phyloP scores from a whole-genome alignment of 2,888 invertebrate genomes.

The Cylindroiulus punctatus region DNA sequence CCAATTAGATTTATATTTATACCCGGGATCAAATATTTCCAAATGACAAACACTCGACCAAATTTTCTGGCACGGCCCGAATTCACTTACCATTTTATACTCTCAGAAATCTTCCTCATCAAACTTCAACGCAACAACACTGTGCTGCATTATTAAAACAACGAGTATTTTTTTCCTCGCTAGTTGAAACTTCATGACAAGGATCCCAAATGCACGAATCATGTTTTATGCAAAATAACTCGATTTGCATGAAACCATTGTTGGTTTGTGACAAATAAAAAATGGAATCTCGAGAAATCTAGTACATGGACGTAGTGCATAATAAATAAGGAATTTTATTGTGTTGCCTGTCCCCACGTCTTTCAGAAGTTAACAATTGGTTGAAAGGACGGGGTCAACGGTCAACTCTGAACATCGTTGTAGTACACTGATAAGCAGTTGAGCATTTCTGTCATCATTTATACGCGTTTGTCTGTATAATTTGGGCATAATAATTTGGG shows the following conservation, averaged over 20 bases:
- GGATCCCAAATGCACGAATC: constrained; percentile 33
- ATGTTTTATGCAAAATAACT: constrained; percentile 17
- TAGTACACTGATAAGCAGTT: neutral
- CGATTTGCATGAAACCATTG: constrained; percentile 36
- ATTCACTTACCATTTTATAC: neutral
- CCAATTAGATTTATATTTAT: constrained; percentile 20
- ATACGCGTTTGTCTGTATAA: neutral
- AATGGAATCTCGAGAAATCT: constrained; percentile 3
- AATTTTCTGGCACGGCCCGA: constrained; percentile 3
- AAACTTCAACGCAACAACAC: neutral
- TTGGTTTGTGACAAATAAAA: neutral
- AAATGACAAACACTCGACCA: constrained; percentile 11
- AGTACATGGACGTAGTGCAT: neutral
- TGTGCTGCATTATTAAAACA: neutral
- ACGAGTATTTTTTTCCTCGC: neutral
- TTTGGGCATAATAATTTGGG: constrained; percentile 35
- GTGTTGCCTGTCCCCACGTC: neutral
- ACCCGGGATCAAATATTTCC: neutral
- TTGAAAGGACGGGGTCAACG: neutral
- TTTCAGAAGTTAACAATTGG: constrained; percentile 12
- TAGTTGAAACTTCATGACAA: neutral
- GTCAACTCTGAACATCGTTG: neutral
- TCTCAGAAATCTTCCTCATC: neutral
- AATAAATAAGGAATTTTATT: neutral
- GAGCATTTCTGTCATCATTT: neutral